These are phyloP conservation scores for Automeris io DNA, from an alignment of 2,888 invertebrate species.

Conservation along the genomic window DNA sequence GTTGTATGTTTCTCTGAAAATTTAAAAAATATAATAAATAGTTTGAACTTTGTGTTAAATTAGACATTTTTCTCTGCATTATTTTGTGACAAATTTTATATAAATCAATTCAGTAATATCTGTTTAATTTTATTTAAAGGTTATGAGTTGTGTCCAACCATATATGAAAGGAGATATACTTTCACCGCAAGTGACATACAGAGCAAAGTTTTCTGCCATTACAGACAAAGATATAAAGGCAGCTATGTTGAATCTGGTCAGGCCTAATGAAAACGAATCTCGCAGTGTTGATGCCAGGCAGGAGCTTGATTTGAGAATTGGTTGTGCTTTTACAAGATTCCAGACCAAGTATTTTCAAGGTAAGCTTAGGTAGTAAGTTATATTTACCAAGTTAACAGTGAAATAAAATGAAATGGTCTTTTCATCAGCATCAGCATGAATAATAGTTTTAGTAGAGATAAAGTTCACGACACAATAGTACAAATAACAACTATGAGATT, in stretches of 20 bases:
- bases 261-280: conserved; percentile 97
- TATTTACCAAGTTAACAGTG: neutral
- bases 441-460: too few relatives aligned
- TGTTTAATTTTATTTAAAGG: conserved; percentile 60
- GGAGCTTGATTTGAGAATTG: conserved; percentile 97
- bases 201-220: conserved; percentile 98
- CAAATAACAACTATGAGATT: too few relatives aligned
- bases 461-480: too few relatives aligned
- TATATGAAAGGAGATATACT: conserved; percentile 83
- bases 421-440: too few relatives aligned
- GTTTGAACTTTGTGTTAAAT: too few relatives aligned
- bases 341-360: conserved; percentile 99
- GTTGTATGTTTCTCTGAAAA: too few relatives aligned
- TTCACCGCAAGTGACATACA: conserved; percentile 81
- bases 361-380: conserved; percentile 14
- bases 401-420: too few relatives aligned
- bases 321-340: conserved; percentile 98
- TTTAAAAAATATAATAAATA: too few relatives aligned
- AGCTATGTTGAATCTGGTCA: conserved; percentile 89
- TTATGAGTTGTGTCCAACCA: conserved; percentile 84
- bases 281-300: conserved; percentile 97
- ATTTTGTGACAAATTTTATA: too few relatives aligned
- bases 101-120: too few relatives aligned
- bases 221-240: conserved; percentile 97
- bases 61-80: too few relatives aligned